A percentile compares a stretch with the other conserved stretches of the same genome.
These are phyloP conservation scores for Mythimna albipuncta DNA, from an alignment of 2,888 invertebrate species.

Conservation along the genomic window DNA sequence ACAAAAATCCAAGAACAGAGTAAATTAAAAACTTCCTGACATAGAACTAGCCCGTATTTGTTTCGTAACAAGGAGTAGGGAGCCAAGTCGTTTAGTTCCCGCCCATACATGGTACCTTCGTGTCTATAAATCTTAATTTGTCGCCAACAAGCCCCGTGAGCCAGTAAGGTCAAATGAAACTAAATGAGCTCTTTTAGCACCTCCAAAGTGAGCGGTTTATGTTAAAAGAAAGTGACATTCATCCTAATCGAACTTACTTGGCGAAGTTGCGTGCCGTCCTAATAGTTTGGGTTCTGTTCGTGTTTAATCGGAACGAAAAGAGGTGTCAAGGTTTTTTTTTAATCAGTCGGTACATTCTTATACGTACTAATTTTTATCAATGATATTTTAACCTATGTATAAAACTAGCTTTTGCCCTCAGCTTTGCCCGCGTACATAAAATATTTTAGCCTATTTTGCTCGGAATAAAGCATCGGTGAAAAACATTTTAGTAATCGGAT, in stretches of 20 bases:
- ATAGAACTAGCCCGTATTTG: not conserved
- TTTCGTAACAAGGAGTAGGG: constrained; percentile 23
- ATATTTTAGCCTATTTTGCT: no score
- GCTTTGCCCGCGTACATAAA: no score
- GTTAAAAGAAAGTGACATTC: constrained; percentile 80
- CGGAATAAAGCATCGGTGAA: no score
- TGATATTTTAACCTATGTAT: no score
- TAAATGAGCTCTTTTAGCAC: constrained; percentile 77
- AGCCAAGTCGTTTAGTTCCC: constrained; percentile 4
- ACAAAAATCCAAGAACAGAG: constrained; percentile 1
- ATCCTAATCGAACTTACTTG: constrained; percentile 74
- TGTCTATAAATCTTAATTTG: constrained; percentile 74
- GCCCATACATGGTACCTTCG: constrained; percentile 49
- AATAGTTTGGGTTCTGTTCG: constrained; percentile 34
- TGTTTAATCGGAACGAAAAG: constrained; percentile 20
- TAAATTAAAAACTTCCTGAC: constrained; percentile 18
- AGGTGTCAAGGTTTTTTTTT: not conserved
- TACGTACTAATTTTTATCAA: no score
- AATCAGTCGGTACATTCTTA: no score
- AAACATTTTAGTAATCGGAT: no score
- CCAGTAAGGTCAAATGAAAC: constrained; percentile 80
- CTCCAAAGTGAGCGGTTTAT: constrained; percentile 83
- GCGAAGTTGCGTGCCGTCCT: constrained; percentile 41
- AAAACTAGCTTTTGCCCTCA: no score
- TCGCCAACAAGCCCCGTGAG: constrained; percentile 64